phyloP scores from a whole-genome alignment of 2,797 vertebrate species.

The Mus minutoides region DNA sequence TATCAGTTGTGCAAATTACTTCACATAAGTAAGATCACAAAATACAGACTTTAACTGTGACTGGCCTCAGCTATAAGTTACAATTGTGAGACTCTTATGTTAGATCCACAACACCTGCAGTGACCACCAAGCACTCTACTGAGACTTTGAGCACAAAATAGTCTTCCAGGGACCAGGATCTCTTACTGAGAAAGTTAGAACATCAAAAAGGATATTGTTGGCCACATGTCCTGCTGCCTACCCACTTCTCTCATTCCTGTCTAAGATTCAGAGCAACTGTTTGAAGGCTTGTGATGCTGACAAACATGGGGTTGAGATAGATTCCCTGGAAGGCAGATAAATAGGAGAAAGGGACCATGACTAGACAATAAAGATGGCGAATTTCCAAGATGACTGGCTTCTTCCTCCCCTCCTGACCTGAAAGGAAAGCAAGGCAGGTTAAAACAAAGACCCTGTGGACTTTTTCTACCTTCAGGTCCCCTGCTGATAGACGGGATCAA shows the following conservation, averaged over 20 bases:
- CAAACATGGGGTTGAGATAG: background rate
- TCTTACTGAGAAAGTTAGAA: background rate
- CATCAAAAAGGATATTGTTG: background rate
- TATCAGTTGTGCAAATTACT: background rate
- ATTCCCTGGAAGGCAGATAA: background rate
- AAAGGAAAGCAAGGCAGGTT: background rate
- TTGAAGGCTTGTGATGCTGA: background rate
- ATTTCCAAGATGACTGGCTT: background rate
- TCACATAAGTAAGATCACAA: background rate
- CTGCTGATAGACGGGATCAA: background rate
- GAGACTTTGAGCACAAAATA: background rate
- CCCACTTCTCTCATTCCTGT: background rate
- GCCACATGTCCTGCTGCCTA: background rate
- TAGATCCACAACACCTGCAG: background rate
- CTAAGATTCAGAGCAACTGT: background rate
- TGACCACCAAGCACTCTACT: background rate
- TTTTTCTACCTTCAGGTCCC: background rate
- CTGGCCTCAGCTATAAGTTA: background rate
- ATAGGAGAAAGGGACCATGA: background rate
- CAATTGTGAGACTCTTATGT: background rate
- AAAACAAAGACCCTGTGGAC: background rate
- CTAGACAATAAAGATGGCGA: background rate
- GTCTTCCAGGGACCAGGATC: background rate
- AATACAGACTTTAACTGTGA: background rate
- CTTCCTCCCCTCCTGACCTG: background rate